Base-by-base conservation (phyloP, 2,797 vertebrate genomes). In the Anguilla marmorata region DNA sequence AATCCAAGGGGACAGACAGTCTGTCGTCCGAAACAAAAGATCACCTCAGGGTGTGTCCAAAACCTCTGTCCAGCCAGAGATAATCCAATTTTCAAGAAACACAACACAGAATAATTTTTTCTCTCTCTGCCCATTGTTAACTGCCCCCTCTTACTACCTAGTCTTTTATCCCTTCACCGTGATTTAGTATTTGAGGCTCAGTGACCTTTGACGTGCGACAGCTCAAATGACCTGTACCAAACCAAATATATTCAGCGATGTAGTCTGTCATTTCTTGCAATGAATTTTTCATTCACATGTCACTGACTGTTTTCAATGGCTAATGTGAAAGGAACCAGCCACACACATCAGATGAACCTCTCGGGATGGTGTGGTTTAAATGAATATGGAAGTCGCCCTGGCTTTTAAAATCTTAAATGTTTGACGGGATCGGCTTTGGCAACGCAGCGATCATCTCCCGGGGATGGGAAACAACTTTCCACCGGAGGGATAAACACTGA, bases 401-500 rank as follows among this genome's bases (percentile, higher is more conserved):
- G 8, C 1, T 30, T 16, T 63, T 63, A 63, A 24, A 27, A 37
- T 76, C 19, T 52, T 54, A 37, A 48, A 86, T 8, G 16, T 72
- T 21, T 6, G 27, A 54, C 16, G 41, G n/a, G n/a, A 56, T 6
- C 2, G 54, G 48, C 69, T 58, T 37, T 58, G 52, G 37, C 50
- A 58, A 27, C 6, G 12, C 69, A 80, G 37, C n/a, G 54, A 24
- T 14, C 50, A 72, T 54, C 27, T 80, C 88, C 85, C 90, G 66
- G 33, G 16, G 60, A 91, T 88, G 48, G 85, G 63, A 63, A 58
- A 27, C 86, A 90, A 88, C 52, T 87, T 88, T 91, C 84, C 86
- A 56, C 63, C 37, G 79, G 74, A 76, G 52, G 60, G 52, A 88
- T 90, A 90, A 91, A 91, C 87, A 91, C 9, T 86, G 87, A 89